Base-by-base conservation (phyloP, 2,113 vertebrate genomes). In the Phaethornis superciliosus region DNA sequence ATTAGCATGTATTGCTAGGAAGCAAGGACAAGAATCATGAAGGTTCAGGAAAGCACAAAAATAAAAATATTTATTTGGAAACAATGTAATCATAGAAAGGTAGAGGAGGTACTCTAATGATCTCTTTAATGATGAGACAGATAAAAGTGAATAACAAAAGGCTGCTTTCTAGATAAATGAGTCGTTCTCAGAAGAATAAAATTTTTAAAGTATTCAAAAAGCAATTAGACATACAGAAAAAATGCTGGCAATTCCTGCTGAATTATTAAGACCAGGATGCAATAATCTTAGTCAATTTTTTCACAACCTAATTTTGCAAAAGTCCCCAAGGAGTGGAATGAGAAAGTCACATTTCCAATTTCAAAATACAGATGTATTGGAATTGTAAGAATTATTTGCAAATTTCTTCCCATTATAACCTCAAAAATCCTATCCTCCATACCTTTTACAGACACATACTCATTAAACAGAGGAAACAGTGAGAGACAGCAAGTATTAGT, bases 81-180 rank as follows among this genome's bases (percentile, higher is more conserved):
- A 93, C 88, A 91, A 15, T 72, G 40, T 30, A 89, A 85, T 79
- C 78, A 79, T 8, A 56, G 58, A 89, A 89, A 94, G 70, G 70
- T 96, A 87, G 78, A 94, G 81, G 87, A 87, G n/a, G 70, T 71
- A 69, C 35, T 87, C 15, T 89, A 85, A 95, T 85, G 24, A 89
- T 81, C 49, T 56, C 54, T 81, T 64, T 85, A 91, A 93, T 42
- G 33, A 56, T n/a, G 11, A 93, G 85, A 84, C n/a, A 81, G 54
- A 84, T 71, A 81, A 92, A 91, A 95, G 12, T 60, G 49, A 87
- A 85, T 19, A 94, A 72, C 54, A 79, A 82, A 93, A 87, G 26
- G 20, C 56, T 67, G 35, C 94, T 87, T 93, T 89, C 70, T 85
- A 89, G 67, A 89, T 79, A 91, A 93, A 91, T 60, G 16, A 93